Conservation (phyloP, 2,113 vertebrate species). For the Notiomystis cincta region DNA sequence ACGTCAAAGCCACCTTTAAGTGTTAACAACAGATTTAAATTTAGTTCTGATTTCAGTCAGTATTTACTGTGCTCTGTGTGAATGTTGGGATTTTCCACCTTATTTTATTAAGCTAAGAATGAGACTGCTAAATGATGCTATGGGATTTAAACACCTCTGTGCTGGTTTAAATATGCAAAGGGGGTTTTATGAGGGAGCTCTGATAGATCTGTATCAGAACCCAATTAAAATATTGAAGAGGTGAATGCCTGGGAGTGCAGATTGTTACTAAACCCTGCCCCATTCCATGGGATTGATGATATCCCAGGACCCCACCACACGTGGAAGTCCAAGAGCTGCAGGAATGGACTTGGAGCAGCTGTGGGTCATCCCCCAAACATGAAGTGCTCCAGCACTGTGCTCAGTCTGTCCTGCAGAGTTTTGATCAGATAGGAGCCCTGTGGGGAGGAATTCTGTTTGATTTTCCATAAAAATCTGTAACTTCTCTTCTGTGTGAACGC, state of each 20-base stretch:
- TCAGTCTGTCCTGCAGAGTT: background rate
- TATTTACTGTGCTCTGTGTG: background rate
- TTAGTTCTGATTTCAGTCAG: background rate
- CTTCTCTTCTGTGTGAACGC: background rate
- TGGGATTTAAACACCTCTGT: accelerated
- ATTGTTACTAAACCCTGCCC: accelerated
- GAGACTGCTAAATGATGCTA: background rate
- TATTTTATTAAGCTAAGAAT: background rate
- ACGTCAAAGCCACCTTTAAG: background rate
- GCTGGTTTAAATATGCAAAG: background rate
- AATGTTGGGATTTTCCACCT: background rate
- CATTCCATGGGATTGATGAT: background rate
- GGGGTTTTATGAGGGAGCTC: background rate
- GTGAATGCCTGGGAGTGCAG: background rate
- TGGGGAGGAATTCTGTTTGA: background rate
- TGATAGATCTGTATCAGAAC: background rate
- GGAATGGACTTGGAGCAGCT: accelerated
- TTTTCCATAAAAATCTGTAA: background rate
- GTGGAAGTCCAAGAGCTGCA: background rate
- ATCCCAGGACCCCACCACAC: accelerated
- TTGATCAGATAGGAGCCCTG: background rate
- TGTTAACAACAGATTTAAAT: background rate
- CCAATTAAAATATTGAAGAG: background rate
- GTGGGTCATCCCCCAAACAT: accelerated
- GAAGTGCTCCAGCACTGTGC: background rate